Conservation (phyloP, 2,888 invertebrate species). For the Clusia tigrina region DNA sequence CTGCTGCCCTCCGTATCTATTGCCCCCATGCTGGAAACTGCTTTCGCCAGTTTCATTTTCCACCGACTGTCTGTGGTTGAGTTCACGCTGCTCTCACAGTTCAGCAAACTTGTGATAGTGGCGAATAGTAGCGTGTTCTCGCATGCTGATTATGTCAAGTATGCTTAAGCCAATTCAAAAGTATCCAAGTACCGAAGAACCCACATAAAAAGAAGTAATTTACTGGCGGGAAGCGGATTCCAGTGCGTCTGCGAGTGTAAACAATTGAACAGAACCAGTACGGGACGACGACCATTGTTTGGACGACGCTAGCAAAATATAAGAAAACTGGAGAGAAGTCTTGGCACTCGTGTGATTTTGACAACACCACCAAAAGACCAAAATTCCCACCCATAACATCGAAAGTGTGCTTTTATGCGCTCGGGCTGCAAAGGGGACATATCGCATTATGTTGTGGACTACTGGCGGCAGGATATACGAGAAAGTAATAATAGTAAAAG, state of each 20-base stretch:
- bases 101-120: neutral
- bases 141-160: conserved; percentile 8
- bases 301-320: neutral
- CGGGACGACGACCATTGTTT: neutral
- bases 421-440: too few species aligned
- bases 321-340: conserved; percentile 4
- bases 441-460: neutral
- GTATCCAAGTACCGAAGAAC: neutral
- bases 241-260: too few species aligned
- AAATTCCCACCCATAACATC: conserved; percentile 29
- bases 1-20: too few species aligned
- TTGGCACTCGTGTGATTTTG: conserved; percentile 4
- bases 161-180: conserved; percentile 1
- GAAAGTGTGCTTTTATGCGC: conserved; percentile 9
- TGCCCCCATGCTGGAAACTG: too few species aligned
- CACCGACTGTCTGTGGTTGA: neutral
- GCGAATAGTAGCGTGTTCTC: neutral
- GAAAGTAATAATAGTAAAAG: neutral
- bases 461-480: too few species aligned
- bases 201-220: neutral
- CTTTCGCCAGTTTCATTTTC: neutral
- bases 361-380: conserved; percentile 28
- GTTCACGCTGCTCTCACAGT: neutral
- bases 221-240: neutral
- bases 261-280: neutral